These are phyloP conservation scores for Onychomys leucogaster DNA, from an alignment of 2,797 vertebrate genomes.

Conservation along the genomic window DNA sequence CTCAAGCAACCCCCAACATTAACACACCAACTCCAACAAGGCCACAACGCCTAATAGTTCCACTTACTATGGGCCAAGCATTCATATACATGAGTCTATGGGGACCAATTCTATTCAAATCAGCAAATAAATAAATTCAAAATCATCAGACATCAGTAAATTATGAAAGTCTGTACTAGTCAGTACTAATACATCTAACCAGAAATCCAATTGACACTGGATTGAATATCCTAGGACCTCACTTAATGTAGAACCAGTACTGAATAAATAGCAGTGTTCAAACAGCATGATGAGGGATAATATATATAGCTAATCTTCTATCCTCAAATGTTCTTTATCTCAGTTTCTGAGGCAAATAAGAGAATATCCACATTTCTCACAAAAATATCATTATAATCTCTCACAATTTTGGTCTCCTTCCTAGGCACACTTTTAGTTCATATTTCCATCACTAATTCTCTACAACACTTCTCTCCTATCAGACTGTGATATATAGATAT, in stretches of 20 bases:
- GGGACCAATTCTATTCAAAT: not conserved
- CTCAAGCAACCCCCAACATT: not conserved
- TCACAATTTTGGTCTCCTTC: conserved; percentile 12
- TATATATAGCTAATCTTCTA: not conserved
- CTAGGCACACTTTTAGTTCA: not conserved
- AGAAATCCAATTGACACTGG: conserved; percentile 21
- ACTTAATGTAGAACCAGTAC: not conserved
- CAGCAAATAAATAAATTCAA: not conserved
- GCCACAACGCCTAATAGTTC: not conserved
- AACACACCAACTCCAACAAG: not conserved
- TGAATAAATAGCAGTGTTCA: not conserved
- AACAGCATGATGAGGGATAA: not conserved
- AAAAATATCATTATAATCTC: not conserved
- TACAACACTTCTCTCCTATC: not conserved
- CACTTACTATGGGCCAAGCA: not conserved
- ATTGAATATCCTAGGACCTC: not conserved
- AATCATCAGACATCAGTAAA: not conserved
- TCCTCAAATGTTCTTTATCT: not conserved
- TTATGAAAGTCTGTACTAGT: not conserved
- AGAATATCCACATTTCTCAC: not conserved
- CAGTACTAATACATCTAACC: not conserved
- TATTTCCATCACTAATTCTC: not conserved
- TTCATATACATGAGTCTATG: too few relatives aligned
- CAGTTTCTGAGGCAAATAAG: not conserved
- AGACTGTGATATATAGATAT: too few relatives aligned